Evolutionary conservation across 2,113 vertebrate species (phyloP).

Genomic region (Phrynosoma platyrhinos): DNA sequence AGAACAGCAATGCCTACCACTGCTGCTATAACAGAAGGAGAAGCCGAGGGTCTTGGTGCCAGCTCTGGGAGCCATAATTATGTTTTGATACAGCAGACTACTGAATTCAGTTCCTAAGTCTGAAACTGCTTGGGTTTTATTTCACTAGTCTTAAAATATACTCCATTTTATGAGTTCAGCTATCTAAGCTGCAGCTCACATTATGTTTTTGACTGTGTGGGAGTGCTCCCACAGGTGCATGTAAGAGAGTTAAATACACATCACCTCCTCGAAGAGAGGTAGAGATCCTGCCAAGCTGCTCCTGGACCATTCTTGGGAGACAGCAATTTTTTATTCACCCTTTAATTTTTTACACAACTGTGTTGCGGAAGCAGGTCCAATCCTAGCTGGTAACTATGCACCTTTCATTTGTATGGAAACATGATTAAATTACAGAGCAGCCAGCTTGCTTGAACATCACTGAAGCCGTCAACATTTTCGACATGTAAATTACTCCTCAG

Average conservation of each 20-base stretch:
- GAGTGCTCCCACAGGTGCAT: not conserved
- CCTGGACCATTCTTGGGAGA: not conserved
- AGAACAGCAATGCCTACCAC: not conserved
- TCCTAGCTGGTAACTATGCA: not conserved
- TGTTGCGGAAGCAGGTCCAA: not conserved
- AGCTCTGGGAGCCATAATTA: not conserved
- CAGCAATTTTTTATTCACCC: not conserved
- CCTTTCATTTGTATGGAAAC: not conserved
- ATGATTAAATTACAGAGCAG: not conserved
- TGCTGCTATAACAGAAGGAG: not conserved
- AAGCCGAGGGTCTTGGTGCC: not conserved
- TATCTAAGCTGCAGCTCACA: not conserved
- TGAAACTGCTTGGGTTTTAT: not conserved
- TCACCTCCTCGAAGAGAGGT: not conserved
- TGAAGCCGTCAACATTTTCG: not conserved
- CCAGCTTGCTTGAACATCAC: not conserved
- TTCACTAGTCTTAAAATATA: no score
- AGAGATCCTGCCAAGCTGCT: not conserved
- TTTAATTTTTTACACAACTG: not conserved
- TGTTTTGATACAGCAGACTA: not conserved
- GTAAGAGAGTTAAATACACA: not conserved
- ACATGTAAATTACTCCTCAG: not conserved
- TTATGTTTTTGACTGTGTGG: not conserved
- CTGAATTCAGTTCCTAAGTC: not conserved
- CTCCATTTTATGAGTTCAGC: not conserved